Evolutionary conservation across 2,888 invertebrate genomes (phyloP), one percentile per base, ranked within the genome.

Genomic region (Plagodis pulveraria): DNA sequence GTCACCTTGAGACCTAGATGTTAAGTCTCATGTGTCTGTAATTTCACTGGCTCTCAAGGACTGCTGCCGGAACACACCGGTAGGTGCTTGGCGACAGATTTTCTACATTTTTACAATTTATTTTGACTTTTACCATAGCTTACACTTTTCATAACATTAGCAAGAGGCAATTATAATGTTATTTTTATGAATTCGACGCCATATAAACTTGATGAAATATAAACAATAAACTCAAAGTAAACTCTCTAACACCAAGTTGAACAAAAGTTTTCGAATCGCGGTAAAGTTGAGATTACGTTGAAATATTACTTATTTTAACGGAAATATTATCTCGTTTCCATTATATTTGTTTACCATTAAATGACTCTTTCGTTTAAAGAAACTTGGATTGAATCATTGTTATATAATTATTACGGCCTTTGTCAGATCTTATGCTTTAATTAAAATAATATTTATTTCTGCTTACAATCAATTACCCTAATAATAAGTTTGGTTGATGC

Each of bases 201-300:
- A 10, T 40, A 40, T 10, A 40, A 8, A 40, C 10, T 40, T 40
- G 38, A 55, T 50, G 41, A 32, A 46, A n/a, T 42, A 38, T 32
- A 51, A 36, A 47, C 12, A 36, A 36, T 36, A 57, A 67, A 64
- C 63, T 61, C 63, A 34, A 44, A 48, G 51, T 44, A 42, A 61
- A 45, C 45, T 42, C 40, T 50, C 12, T 44, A 49, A 53, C 44
- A 46, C 50, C n/a, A 33, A 58, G 46, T 46, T 50, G 11, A 22
- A 22, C 22, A 46, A 55, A 48, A 46, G 36, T 59, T 59, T 11
- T 12, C 22, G 41, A 50, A 53, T 36, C 45, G 40, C 35, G n/a
- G 32, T 32, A 44, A 54, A 55, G 33, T 59, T 47, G 12, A 22
- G 47, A 50, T 46, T 45, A 38, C 36, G 32, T 43, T 48, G 35